Evolutionary conservation across 2,113 vertebrate genomes (phyloP).

Genomic region (Thermophis baileyi): DNA sequence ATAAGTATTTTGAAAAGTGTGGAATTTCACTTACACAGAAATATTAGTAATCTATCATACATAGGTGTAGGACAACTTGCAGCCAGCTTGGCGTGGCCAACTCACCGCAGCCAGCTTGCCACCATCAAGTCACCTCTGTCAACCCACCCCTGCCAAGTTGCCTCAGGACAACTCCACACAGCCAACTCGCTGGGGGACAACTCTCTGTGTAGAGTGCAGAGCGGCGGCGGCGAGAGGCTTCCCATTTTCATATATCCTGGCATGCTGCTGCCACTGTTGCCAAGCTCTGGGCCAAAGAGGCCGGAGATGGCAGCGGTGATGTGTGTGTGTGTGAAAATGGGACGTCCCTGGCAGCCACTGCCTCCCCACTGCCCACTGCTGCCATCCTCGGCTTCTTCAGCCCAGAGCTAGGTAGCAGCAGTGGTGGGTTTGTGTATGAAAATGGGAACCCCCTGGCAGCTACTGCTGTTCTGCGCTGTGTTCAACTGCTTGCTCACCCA

Average conservation of each 20-base stretch:
- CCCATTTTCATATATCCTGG: neutral
- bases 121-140: neutral
- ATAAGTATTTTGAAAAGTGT: conserved; percentile 35
- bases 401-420: neutral
- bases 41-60: conserved; percentile 33
- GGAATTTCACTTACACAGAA: conserved; percentile 54
- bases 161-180: neutral
- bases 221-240: neutral
- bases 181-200: neutral
- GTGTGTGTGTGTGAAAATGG: neutral
- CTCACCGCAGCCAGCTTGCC: neutral
- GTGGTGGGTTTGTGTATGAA: neutral
- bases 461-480: neutral
- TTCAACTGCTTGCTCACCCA: neutral
- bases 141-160: neutral
- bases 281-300: neutral
- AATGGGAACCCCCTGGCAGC: neutral
- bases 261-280: neutral
- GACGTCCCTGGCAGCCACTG: neutral
- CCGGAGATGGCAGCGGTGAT: neutral
- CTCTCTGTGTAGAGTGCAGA: neutral
- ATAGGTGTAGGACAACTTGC: neutral
- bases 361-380: neutral
- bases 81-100: neutral
- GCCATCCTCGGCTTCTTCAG: neutral